Percentiles rank a stretch among this genome's conserved stretches.
phyloP scores from a whole-genome alignment of 2,888 invertebrate species.

The Suillia variegata region DNA sequence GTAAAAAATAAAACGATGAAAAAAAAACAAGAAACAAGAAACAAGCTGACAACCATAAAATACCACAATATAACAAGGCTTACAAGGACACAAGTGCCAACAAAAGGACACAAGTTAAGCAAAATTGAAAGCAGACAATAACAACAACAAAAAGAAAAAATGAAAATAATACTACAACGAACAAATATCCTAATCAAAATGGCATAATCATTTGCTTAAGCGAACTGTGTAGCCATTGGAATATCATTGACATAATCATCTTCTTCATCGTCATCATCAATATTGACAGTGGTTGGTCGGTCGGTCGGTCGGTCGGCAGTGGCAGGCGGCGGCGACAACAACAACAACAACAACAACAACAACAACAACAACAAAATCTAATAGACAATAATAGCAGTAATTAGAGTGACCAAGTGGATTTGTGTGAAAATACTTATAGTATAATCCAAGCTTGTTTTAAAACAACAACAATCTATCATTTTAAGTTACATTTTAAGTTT shows the following conservation, averaged over 20 bases:
- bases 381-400: too few relatives aligned
- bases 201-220: slow-evolving; percentile 1
- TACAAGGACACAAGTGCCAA: not conserved
- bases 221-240: not conserved
- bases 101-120: not conserved
- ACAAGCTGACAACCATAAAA: too few relatives aligned
- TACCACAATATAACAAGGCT: not conserved
- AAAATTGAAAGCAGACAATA: not conserved
- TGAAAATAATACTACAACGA: not conserved
- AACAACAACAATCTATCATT: too few relatives aligned
- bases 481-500: too few relatives aligned
- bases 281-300: not conserved
- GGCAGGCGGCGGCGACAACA: not conserved
- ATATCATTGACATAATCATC: slow-evolving; percentile 1
- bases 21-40: not conserved
- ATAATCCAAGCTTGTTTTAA: too few relatives aligned
- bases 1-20: not conserved
- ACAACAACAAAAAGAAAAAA: not conserved
- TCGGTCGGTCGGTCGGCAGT: not conserved
- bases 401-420: too few relatives aligned
- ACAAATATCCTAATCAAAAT: not conserved
- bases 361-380: not conserved
- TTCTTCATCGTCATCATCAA: not conserved
- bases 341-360: not conserved
- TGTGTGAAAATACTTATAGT: too few relatives aligned